phyloP scores from a whole-genome alignment of 2,113 vertebrate genomes.

The Lagenorhynchus albirostris region DNA sequence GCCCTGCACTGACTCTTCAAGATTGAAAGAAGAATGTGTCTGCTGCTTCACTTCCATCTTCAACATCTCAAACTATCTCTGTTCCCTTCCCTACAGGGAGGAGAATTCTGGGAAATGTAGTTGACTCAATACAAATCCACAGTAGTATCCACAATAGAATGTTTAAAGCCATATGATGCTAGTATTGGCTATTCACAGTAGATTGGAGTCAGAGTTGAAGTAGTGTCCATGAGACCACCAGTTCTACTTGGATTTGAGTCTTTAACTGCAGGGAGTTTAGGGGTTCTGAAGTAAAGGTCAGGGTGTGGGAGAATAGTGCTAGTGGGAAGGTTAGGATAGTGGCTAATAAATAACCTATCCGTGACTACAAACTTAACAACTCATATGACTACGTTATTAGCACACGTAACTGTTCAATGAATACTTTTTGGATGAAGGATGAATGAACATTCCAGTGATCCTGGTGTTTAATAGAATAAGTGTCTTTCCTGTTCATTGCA shows the following conservation, averaged over 20 bases:
- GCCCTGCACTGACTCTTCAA: neutral
- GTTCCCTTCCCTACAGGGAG: too few species aligned
- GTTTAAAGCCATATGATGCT: neutral
- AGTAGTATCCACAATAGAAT: neutral
- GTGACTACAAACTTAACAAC: neutral
- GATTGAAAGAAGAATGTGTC: neutral
- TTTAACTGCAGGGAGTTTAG: neutral
- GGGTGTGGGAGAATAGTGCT: neutral
- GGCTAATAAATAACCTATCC: neutral
- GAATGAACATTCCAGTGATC: neutral
- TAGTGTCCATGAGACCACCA: too few species aligned
- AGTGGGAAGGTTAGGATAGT: neutral
- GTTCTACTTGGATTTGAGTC: neutral
- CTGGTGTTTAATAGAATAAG: neutral
- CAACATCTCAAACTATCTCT: neutral
- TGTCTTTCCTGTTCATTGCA: neutral
- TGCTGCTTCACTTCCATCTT: neutral
- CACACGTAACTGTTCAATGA: neutral
- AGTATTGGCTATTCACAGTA: neutral
- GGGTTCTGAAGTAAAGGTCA: neutral
- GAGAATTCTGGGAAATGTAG: neutral
- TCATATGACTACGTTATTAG: neutral
- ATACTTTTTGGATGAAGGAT: neutral
- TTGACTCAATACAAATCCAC: neutral
- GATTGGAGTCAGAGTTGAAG: neutral